A percentile compares a stretch with the other conserved stretches of the same genome.
Evolutionary conservation across 2,888 invertebrate genomes (phyloP).

Genomic region (Bellardia pandia): DNA sequence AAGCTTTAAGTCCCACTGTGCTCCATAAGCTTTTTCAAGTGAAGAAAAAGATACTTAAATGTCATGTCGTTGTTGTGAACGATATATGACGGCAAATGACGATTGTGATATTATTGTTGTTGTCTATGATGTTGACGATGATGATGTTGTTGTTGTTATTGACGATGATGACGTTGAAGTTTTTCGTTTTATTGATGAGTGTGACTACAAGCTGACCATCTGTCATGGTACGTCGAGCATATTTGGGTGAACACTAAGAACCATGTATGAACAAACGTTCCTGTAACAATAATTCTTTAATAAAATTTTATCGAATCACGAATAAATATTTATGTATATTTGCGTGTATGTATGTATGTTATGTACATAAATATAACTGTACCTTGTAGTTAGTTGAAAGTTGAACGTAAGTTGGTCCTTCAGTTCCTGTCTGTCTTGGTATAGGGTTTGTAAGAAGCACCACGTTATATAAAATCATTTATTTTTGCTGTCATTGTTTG

Average conservation of each 20-base stretch:
- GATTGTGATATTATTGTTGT: conserved; percentile 47
- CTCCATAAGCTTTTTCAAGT: conserved; percentile 39
- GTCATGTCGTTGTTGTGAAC: conserved; percentile 62
- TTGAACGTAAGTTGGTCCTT: background rate
- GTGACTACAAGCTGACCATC: conserved; percentile 80
- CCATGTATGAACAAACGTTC: conserved; percentile 25
- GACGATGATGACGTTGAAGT: conserved; percentile 63
- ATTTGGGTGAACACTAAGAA: conserved; percentile 60
- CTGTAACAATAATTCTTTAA: conserved; percentile 65
- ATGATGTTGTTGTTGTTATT: conserved; percentile 30
- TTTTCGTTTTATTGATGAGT: conserved; percentile 68
- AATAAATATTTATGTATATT: conserved; percentile 60
- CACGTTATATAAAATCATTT: conserved; percentile 62
- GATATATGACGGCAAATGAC: conserved; percentile 64
- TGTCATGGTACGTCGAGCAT: conserved; percentile 77
- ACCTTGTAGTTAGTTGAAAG: conserved; percentile 44
- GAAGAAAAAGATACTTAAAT: conserved; percentile 58
- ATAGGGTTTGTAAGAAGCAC: conserved; percentile 49
- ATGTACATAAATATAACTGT: conserved; percentile 61
- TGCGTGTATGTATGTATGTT: conserved; percentile 46
- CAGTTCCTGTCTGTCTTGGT: background rate
- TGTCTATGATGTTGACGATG: conserved; percentile 49
- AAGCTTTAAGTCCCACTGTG: conserved; percentile 34
- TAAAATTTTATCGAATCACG: conserved; percentile 67
- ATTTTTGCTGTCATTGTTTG: conserved; percentile 31